Evolutionary conservation across 2,888 invertebrate species (phyloP).

Genomic region (Scaptomyza cyrtandrae): DNA sequence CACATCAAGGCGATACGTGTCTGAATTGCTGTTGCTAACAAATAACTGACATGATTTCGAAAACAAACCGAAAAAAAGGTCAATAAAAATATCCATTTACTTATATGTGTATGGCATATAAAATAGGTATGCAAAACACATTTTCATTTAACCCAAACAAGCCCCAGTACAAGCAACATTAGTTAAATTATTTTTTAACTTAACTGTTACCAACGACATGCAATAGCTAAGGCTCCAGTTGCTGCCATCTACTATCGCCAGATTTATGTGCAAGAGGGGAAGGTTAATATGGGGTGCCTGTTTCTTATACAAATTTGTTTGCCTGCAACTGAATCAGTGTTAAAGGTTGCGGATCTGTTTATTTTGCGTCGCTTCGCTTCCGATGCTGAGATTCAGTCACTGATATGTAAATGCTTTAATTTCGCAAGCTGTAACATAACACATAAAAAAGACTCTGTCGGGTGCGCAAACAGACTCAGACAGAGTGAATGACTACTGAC

Average conservation of each 20-base stretch:
- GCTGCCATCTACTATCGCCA: not conserved
- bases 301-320: slow-evolving; percentile 29
- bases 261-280: not conserved
- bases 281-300: not conserved
- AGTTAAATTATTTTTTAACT: not conserved
- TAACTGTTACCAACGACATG: not conserved
- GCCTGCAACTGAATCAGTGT: slow-evolving; percentile 27
- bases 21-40: slow-evolving; percentile 28
- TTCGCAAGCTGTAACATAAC: slow-evolving; percentile 51
- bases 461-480: slow-evolving; percentile 2
- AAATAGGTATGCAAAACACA: not conserved
- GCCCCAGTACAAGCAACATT: not conserved
- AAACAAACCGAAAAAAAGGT: not conserved
- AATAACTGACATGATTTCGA: slow-evolving; percentile 14
- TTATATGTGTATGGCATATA: not conserved
- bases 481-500: not conserved
- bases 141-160: not conserved
- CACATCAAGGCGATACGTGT: slow-evolving; percentile 27
- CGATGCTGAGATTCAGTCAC: slow-evolving; percentile 40
- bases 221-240: not conserved
- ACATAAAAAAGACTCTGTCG: slow-evolving; percentile 39
- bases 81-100: not conserved
- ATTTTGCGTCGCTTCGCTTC: slow-evolving; percentile 8
- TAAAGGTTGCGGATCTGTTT: slow-evolving; percentile 33
- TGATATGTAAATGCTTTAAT: slow-evolving; percentile 70